These are phyloP conservation scores for Mus minutoides DNA, from an alignment of 2,797 vertebrate genomes.

Conservation along the genomic window DNA sequence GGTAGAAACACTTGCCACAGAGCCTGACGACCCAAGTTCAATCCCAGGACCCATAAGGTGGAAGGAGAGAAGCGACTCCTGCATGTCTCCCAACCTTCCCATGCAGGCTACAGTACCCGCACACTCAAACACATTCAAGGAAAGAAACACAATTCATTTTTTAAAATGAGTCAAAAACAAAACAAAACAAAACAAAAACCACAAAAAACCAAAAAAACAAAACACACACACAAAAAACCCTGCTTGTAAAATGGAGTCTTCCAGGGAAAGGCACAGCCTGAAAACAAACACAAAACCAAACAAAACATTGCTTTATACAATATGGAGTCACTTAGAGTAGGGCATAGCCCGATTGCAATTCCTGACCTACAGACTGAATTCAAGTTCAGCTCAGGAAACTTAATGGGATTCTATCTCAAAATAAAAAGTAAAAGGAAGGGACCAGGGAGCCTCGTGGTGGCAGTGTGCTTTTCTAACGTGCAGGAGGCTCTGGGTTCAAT, in stretches of 20 bases:
- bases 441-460: neutral
- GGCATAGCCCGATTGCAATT: neutral
- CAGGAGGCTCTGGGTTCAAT: neutral
- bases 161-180: neutral
- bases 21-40: neutral
- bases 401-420: neutral
- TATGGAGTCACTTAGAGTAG: neutral
- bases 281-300: neutral
- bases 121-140: neutral
- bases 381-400: neutral
- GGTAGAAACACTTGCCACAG: no score
- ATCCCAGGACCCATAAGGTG: no score
- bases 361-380: neutral
- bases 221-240: no score
- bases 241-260: neutral
- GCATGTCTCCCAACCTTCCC: neutral
- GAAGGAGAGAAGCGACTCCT: neutral
- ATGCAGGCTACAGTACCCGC: rapidly evolving
- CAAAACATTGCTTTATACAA: neutral
- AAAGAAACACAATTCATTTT: neutral
- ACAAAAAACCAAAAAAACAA: no score
- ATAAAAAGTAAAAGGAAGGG: neutral
- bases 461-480: neutral
- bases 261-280: neutral
- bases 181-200: no score